phyloP scores from a whole-genome alignment of 2,797 vertebrate species.

The Scyliorhinus canicula region DNA sequence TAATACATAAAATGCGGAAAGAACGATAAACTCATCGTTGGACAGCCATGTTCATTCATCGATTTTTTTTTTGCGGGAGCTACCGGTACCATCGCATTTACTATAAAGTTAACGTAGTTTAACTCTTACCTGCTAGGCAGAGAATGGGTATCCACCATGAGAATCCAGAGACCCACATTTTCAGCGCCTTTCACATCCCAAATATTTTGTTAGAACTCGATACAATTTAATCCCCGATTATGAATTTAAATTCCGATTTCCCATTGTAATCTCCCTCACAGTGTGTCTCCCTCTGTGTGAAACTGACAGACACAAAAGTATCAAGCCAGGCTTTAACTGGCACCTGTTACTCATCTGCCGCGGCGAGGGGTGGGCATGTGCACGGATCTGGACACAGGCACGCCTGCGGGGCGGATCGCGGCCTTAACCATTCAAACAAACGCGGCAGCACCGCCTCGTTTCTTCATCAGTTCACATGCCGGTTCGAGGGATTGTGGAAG shows the following conservation, averaged over 20 bases:
- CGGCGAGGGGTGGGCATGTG: background rate
- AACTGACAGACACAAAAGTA: conserved; percentile 26
- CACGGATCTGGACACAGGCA: background rate
- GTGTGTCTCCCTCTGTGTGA: background rate
- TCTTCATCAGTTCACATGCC: background rate
- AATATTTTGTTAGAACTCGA: background rate
- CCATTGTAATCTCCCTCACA: background rate
- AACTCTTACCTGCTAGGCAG: conserved; percentile 51
- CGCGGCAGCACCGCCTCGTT: accelerated
- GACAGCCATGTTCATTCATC: conserved; percentile 33
- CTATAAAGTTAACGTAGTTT: conserved; percentile 31
- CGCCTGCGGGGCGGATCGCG: background rate
- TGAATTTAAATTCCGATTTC: conserved; percentile 22
- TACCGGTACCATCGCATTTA: conserved; percentile 13
- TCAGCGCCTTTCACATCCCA: background rate
- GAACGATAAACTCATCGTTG: background rate
- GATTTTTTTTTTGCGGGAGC: conserved; percentile 29
- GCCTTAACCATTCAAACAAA: background rate
- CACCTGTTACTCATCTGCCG: conserved; percentile 26
- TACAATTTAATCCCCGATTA: background rate
- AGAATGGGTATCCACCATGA: conserved; percentile 50
- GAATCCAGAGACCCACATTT: conserved; percentile 6
- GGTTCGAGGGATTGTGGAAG: background rate
- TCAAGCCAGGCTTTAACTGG: conserved; percentile 34
- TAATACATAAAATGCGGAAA: background rate